Evolutionary conservation across 2,888 invertebrate species (phyloP).

Genomic region (Epsilonema sp.): DNA sequence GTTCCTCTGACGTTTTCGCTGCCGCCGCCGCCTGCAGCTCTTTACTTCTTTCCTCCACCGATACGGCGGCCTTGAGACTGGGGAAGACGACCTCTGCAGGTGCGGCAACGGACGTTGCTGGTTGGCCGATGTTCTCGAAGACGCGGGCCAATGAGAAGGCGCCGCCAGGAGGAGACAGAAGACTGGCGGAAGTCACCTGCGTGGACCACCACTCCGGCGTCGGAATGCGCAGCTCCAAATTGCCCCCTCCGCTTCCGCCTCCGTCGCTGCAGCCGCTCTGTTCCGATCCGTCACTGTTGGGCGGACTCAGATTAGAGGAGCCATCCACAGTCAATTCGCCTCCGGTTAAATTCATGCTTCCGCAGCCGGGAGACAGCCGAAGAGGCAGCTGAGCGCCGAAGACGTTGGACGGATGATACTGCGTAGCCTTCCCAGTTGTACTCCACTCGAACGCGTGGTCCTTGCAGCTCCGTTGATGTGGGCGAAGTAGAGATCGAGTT

Average conservation of each 20-base stretch:
- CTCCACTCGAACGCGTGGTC: slow-evolving; percentile 8
- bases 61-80: too few relatives aligned
- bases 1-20: too few relatives aligned
- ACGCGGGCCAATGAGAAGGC: background rate
- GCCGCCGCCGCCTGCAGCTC: too few relatives aligned
- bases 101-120: too few relatives aligned
- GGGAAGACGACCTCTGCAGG: too few relatives aligned
- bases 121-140: too few relatives aligned
- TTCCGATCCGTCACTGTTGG: slow-evolving; percentile 3
- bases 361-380: too few relatives aligned
- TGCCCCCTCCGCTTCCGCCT: too few relatives aligned
- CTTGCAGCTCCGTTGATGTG: background rate
- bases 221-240: slow-evolving; percentile 8
- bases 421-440: slow-evolving; percentile 9
- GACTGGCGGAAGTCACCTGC: background rate
- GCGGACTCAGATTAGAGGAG: background rate
- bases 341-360: too few relatives aligned
- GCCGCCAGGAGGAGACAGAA: too few relatives aligned
- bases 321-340: background rate
- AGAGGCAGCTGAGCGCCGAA: slow-evolving; percentile 6
- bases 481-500: background rate
- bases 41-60: too few relatives aligned
- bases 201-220: slow-evolving; percentile 9
- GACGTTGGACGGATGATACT: background rate
- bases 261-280: background rate